Conservation (phyloP, 2,113 vertebrate species). For the Merops nubicus region DNA sequence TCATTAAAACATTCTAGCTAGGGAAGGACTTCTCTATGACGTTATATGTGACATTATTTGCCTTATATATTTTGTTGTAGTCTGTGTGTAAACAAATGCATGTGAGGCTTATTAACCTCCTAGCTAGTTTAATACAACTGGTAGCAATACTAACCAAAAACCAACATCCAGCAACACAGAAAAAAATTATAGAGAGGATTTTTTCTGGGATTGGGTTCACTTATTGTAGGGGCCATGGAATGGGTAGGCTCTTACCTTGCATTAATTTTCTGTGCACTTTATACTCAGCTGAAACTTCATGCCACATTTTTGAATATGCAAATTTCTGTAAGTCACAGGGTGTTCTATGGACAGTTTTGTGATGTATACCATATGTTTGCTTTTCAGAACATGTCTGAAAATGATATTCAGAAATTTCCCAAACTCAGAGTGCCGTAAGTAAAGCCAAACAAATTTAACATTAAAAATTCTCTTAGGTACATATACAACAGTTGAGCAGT, state of each 20-base stretch:
- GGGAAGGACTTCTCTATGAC: background rate
- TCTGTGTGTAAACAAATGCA: background rate
- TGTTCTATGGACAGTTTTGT: background rate
- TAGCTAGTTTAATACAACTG: background rate
- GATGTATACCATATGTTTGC: slow-evolving; percentile 13
- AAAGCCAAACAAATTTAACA: background rate
- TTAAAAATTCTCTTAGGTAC: background rate
- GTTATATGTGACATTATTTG: background rate
- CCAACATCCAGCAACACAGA: background rate
- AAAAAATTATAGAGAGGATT: background rate
- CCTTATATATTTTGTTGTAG: background rate
- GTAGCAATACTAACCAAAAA: background rate
- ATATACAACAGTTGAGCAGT: background rate
- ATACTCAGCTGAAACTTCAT: background rate
- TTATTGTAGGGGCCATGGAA: background rate
- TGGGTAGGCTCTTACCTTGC: background rate
- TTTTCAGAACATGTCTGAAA: slow-evolving; percentile 90
- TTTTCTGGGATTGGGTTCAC: background rate
- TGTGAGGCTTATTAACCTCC: background rate
- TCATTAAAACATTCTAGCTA: background rate
- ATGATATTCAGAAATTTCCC: slow-evolving; percentile 93
- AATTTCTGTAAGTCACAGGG: background rate
- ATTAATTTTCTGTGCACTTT: background rate
- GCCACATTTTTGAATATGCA: background rate
- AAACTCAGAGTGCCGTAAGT: slow-evolving; percentile 93